Evolutionary conservation across 2,113 vertebrate species (phyloP), one percentile per base, ranked within the genome.

Genomic region (Oryzias javanicus): DNA sequence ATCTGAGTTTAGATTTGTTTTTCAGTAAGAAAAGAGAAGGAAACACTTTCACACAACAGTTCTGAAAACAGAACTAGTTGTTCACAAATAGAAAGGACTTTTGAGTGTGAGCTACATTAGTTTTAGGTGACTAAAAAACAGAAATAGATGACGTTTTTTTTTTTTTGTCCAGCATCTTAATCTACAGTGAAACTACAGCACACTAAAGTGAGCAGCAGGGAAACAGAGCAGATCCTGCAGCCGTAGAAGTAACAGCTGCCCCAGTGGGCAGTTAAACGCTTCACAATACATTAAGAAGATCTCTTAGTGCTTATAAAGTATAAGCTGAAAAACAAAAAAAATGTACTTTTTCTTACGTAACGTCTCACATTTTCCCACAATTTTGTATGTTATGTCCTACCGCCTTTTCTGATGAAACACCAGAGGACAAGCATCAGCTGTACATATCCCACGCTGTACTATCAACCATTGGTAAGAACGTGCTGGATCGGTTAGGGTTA

Each of bases 221-320:
- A 63, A 29, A 45, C 55, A 52, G 27, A 57, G 66, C 53, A 25
- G 42, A 4, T 22, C 14, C 60, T 68, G 51, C 46, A 27, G 64
- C 68, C 67, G 67, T 64, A 71, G 63, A 65, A 22, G 63, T 66
- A 60, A 76, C 61, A 42, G 48, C 18, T 63, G 67, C 65, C 41
- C 66, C 57, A 7, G 40, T 29, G 67, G 67, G 65, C 62, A 54
- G 55, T 67, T 13, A 60, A 74, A 40, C 74, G 78, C 64, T 80
- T 72, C 78, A 86, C 86, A 81, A 86, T 48, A 88, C 83, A 77
- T 67, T 55, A n/a, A 81, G 71, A 64, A 81, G 78, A 80, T 82
- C 71, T 77, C 70, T 81, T 86, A 47, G 79, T 71, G 67, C 78
- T 68, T 64, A 77, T 78, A 78, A 84, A 70, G 72, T 77, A 86